Conservation (phyloP, 2,113 vertebrate species). For the Chelonoidis abingdonii region DNA sequence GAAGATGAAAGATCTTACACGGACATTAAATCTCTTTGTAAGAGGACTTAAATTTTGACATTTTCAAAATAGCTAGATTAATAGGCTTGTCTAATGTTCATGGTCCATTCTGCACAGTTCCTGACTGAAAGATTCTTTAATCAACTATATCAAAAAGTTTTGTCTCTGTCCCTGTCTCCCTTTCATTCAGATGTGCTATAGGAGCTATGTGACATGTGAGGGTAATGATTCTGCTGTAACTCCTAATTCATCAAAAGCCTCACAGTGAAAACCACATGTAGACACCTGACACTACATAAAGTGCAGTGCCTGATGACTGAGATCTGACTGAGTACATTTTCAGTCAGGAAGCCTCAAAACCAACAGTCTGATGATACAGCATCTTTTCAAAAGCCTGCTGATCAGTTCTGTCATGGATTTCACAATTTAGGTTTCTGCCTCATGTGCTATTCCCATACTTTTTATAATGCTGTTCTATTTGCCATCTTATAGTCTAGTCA, state of each 20-base stretch:
- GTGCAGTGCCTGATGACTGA: neutral
- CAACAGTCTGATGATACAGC: constrained; percentile 16
- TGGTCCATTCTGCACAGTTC: neutral
- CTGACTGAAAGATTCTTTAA: neutral
- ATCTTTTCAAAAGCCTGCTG: neutral
- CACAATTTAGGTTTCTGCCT: neutral
- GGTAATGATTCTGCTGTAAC: neutral
- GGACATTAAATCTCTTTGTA: neutral
- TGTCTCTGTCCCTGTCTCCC: neutral
- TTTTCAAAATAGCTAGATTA: neutral
- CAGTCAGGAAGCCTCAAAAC: constrained; percentile 32
- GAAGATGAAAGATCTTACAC: neutral
- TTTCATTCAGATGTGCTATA: neutral
- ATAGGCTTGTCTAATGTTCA: neutral
- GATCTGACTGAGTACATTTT: neutral
- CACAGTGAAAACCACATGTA: neutral
- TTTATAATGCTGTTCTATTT: neutral
- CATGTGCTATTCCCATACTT: neutral
- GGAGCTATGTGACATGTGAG: neutral
- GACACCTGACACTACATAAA: neutral
- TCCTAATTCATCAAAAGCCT: neutral
- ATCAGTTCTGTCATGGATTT: constrained; percentile 24
- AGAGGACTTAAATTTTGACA: neutral
- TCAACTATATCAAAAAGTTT: neutral
- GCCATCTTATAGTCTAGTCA: neutral